Conservation (phyloP, 2,888 invertebrate genomes). For the Xestoiulus laeticollis region DNA sequence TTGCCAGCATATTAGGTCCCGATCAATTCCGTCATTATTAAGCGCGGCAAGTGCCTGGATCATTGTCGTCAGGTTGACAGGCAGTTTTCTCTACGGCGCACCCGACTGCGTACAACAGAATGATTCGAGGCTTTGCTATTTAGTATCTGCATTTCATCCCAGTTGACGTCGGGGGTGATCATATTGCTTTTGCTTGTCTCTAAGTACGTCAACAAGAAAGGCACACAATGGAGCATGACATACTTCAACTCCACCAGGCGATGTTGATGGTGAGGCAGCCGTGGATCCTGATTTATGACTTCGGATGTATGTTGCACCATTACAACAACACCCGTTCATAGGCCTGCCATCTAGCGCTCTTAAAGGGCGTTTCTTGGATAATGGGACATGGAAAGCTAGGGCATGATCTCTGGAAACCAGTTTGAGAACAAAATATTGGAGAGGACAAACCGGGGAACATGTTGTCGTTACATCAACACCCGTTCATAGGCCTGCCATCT, state of each 20-base stretch:
- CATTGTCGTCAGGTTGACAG: constrained; percentile 37
- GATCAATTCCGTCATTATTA: constrained; percentile 37
- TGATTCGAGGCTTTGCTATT: not conserved
- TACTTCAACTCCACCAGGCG: not conserved
- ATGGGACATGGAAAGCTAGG: not conserved
- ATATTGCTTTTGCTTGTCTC: constrained; percentile 37
- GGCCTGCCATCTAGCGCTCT: not conserved
- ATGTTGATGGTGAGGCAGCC: not conserved
- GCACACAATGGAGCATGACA: constrained; percentile 37
- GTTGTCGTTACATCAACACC: not conserved
- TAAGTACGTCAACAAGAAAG: constrained; percentile 31
- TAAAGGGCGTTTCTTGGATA: not conserved
- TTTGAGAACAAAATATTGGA: not conserved
- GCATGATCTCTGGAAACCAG: not conserved
- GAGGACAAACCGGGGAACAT: too few species aligned
- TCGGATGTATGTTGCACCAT: not conserved
- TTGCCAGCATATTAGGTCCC: constrained; percentile 16
- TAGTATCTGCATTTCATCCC: constrained; percentile 32
- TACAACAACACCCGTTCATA: not conserved
- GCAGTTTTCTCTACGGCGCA: constrained; percentile 5
- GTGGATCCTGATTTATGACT: constrained; percentile 6
- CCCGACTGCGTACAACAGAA: not conserved
- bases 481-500: constrained; percentile 18
- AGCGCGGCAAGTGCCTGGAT: constrained; percentile 28
- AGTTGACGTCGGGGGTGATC: constrained; percentile 33